Conservation (phyloP, 1,140 invertebrate species). For the Telenomus remus region DNA sequence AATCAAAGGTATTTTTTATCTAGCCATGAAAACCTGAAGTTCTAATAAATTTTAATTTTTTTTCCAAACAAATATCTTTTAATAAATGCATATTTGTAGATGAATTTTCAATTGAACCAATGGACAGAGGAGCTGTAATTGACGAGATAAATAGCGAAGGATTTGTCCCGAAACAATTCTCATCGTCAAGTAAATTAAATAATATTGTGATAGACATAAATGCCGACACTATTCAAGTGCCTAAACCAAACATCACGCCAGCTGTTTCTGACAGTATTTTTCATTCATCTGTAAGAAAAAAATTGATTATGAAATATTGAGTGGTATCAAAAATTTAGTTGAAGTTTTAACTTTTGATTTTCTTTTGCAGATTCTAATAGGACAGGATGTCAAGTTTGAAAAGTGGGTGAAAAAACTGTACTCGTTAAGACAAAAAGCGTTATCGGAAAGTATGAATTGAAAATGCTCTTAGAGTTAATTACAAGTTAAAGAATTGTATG, state of each 20-base stretch:
- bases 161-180: conserved; percentile 71
- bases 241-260: conserved; percentile 58
- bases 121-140: conserved; percentile 63
- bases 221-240: conserved; percentile 69
- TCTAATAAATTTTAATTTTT: too few species aligned
- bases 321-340: too few species aligned
- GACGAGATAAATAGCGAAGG: conserved; percentile 73
- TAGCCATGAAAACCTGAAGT: neutral
- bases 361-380: conserved; percentile 68
- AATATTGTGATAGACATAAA: conserved; percentile 72
- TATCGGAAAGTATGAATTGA: conserved; percentile 55
- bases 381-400: conserved; percentile 71
- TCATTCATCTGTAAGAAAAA: conserved; percentile 70
- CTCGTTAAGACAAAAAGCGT: conserved; percentile 71
- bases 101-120: conserved; percentile 69
- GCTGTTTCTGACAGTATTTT: conserved; percentile 69
- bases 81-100: conserved; percentile 54
- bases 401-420: conserved; percentile 75
- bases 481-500: neutral
- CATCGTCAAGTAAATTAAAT: conserved; percentile 68
- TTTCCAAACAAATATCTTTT: too few species aligned
- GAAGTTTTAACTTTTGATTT: neutral
- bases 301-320: conserved; percentile 1
- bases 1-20: conserved; percentile 64
- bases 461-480: neutral